These are phyloP conservation scores for Crypturellus tataupa DNA, from an alignment of 2,797 vertebrate genomes.

Conservation along the genomic window DNA sequence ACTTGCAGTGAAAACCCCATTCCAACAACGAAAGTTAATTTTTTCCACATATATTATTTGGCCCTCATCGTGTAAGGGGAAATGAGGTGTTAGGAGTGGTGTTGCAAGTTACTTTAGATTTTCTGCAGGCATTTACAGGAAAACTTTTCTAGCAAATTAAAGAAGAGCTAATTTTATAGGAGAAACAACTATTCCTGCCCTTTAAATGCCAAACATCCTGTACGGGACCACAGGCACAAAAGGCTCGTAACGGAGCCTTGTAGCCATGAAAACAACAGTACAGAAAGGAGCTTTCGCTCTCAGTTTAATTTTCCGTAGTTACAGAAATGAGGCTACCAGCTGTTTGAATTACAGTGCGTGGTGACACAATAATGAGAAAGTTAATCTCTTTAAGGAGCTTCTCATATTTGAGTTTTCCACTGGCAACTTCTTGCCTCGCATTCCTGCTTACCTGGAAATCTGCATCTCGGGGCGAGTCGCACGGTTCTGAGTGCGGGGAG, in stretches of 20 bases:
- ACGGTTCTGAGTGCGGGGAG: neutral
- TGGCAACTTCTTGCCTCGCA: neutral
- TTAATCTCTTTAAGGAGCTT: slow-evolving; percentile 64
- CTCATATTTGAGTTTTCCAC: slow-evolving; percentile 13
- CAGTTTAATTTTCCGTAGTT: slow-evolving; percentile 53
- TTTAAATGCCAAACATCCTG: neutral
- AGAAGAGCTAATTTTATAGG: neutral
- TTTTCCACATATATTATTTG: neutral
- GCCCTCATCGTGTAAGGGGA: neutral
- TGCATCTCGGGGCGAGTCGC: neutral
- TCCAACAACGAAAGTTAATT: neutral
- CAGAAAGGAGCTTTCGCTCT: slow-evolving; percentile 7
- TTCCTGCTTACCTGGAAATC: slow-evolving; percentile 37
- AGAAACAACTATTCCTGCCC: neutral
- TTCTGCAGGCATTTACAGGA: neutral
- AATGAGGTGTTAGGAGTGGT: neutral
- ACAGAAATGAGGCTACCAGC: slow-evolving; percentile 41
- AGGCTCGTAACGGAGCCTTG: slow-evolving; percentile 13
- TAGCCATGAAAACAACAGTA: slow-evolving; percentile 30
- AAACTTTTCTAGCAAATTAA: neutral
- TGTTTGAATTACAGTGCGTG: slow-evolving; percentile 55
- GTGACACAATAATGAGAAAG: slow-evolving; percentile 38
- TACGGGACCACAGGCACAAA: slow-evolving; percentile 2
- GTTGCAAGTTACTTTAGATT: neutral
- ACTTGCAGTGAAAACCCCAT: neutral